phyloP scores from a whole-genome alignment of 2,888 invertebrate genomes.

The Drosophila robusta region DNA sequence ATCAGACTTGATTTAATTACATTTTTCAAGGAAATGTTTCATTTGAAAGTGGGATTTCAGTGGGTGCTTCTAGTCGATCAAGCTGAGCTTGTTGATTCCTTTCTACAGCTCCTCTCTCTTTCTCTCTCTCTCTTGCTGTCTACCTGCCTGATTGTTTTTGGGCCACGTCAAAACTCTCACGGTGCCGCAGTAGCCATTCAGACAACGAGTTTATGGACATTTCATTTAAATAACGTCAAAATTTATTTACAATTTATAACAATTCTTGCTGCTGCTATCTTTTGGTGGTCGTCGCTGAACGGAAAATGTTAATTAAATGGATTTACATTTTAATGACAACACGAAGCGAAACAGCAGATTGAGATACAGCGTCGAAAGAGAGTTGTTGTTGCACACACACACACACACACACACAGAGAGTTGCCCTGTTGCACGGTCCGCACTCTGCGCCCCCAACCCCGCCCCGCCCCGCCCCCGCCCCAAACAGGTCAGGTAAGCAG shows the following conservation, averaged over 20 bases:
- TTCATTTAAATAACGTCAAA: constrained; percentile 67
- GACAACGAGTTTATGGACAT: constrained; percentile 47
- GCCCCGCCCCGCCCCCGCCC: no score
- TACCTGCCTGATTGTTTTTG: constrained; percentile 19
- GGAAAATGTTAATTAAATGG: constrained; percentile 79
- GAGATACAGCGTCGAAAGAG: constrained; percentile 61
- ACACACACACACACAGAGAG: constrained; percentile 9
- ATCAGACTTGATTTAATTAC: no score
- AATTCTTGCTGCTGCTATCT: constrained; percentile 67
- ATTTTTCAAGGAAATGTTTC: no score
- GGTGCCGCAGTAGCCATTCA: constrained; percentile 41
- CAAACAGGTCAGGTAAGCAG: neutral
- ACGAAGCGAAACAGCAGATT: constrained; percentile 70
- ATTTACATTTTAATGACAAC: constrained; percentile 82
- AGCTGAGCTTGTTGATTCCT: neutral
- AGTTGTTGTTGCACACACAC: constrained; percentile 27
- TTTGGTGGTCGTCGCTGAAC: constrained; percentile 67
- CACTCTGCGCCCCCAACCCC: no score
- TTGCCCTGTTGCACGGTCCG: no score
- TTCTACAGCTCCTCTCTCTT: neutral
- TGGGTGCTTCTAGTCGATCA: neutral
- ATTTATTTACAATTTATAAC: constrained; percentile 79
- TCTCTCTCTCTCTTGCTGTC: neutral
- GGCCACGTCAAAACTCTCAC: constrained; percentile 65
- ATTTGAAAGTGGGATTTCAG: no score